phyloP scores from a whole-genome alignment of 2,113 vertebrate genomes.

The Brachyistius frenatus region DNA sequence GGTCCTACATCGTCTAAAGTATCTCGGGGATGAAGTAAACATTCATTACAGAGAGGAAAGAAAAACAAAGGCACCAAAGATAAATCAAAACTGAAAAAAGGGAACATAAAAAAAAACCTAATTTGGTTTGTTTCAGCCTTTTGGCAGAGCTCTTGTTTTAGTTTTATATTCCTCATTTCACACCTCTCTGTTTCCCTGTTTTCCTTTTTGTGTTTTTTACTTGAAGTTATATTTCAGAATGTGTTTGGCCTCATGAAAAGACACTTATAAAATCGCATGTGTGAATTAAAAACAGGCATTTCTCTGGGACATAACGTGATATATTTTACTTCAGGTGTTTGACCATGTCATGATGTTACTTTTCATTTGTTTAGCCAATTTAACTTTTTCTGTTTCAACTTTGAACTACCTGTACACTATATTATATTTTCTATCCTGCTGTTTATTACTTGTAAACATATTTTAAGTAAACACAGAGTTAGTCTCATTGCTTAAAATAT shows the following conservation, averaged over 20 bases:
- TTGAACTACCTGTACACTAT: too few relatives aligned
- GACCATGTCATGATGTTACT: neutral
- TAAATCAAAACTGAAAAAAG: slow-evolving; percentile 40
- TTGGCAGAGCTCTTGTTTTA: slow-evolving; percentile 29
- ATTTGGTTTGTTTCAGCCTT: slow-evolving; percentile 18
- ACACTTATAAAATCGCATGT: slow-evolving; percentile 11
- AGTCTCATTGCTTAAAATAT: neutral
- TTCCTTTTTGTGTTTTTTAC: neutral
- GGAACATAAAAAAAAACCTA: slow-evolving; percentile 20
- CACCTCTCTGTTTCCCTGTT: slow-evolving; percentile 30
- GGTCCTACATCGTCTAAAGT: slow-evolving; percentile 8
- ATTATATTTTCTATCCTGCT: neutral
- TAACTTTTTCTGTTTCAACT: too few relatives aligned
- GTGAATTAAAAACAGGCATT: slow-evolving; percentile 23
- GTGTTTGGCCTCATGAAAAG: slow-evolving; percentile 11
- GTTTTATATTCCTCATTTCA: slow-evolving; percentile 44
- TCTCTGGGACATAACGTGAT: neutral
- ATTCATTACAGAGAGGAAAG: slow-evolving; percentile 33
- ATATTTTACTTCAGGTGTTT: neutral
- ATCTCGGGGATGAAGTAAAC: slow-evolving; percentile 5
- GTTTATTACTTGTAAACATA: too few relatives aligned
- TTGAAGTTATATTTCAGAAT: slow-evolving; percentile 25
- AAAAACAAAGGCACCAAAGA: slow-evolving; percentile 45
- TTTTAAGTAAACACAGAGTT: too few relatives aligned
- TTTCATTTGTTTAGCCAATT: neutral